Conservation (phyloP, 2,888 invertebrate species). For the Catonia carolina region DNA sequence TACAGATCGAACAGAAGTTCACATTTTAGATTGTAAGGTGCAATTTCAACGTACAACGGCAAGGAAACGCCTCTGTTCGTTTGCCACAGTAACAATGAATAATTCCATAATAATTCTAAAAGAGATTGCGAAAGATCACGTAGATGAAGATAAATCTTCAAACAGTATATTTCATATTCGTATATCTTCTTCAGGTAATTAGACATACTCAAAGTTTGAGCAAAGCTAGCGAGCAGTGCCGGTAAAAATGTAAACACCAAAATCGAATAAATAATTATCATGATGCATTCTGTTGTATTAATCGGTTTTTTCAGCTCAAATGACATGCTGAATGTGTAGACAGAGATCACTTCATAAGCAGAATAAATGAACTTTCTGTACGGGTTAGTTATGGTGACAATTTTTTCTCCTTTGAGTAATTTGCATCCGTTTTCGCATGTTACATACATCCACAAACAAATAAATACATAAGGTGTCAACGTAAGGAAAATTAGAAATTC, state of each 20-base stretch:
- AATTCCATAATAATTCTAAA: neutral
- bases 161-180: neutral
- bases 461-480: neutral
- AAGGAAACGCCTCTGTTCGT: neutral
- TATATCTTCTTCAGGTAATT: neutral
- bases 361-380: neutral
- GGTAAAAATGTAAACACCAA: neutral
- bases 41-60: neutral
- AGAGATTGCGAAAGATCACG: neutral
- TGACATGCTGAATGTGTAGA: neutral
- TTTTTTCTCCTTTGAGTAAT: no score
- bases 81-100: neutral
- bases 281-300: neutral
- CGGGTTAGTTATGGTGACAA: neutral
- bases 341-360: neutral
- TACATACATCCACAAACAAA: neutral
- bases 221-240: neutral
- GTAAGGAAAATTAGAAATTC: neutral
- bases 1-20: neutral
- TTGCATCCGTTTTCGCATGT: neutral
- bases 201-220: neutral
- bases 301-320: neutral
- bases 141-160: neutral
- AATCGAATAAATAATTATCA: constrained; percentile 1
- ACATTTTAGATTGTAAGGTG: neutral